Evolutionary conservation across 2,888 invertebrate genomes (phyloP), one percentile per base, ranked within the genome.

Genomic region (Caenorhabditis plicata): DNA sequence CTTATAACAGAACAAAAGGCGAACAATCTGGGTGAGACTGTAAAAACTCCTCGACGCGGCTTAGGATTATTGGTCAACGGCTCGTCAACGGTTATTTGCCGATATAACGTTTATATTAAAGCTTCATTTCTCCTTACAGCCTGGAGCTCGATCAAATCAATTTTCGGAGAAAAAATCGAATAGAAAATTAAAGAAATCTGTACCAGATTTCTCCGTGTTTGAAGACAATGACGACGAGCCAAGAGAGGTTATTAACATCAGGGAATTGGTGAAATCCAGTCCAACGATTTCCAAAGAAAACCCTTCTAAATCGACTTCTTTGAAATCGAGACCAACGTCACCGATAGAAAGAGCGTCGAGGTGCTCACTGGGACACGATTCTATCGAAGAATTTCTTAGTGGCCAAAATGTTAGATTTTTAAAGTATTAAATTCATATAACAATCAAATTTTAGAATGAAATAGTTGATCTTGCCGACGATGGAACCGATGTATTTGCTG

Each of bases 61-160:
- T 42, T 56, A 4, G 56, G 56, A 38, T 19, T 56, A 38, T 25
- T 56, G n/a, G 38, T 56, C 13, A 56, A 56, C 32, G 45, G 41
- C 26, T 45, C 56, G 22, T 51, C 50, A 26, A 56, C 56, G 31
- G 27, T 29, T 2, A n/a, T n/a, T n/a, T n/a, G n/a, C n/a, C n/a
- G n/a, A n/a, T n/a, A n/a, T n/a, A n/a, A n/a, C n/a, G n/a, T n/a
- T n/a, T n/a, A n/a, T n/a, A n/a, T n/a, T n/a, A 13, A 15, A 4
- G 15, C 31, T 31, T 9, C 7, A 33, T 33, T n/a, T 9, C 15
- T 9, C 15, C 15, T 9, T 9, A 7, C 15, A 5, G 5, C n/a
- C 8, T 8, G n/a, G 9, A 9, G 7, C 15, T 33, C 33, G 15
- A 33, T 33, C 33, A 17, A 29, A 9, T 15, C 33, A 33, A 33